These are phyloP conservation scores for Chloroclysta siterata DNA, from an alignment of 2,888 invertebrate species.

Conservation along the genomic window DNA sequence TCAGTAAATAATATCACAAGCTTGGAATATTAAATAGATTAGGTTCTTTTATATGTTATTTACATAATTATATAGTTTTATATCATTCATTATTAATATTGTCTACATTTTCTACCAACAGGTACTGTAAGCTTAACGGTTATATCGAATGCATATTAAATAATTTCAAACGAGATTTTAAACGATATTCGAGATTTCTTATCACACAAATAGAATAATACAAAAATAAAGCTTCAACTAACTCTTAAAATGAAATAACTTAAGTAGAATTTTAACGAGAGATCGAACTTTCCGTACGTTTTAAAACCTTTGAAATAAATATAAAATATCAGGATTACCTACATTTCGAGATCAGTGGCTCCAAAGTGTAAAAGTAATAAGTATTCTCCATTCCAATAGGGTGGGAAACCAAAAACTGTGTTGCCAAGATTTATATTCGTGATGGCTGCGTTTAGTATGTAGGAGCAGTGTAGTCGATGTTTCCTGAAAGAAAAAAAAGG, in stretches of 20 bases:
- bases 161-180: constrained; percentile 8
- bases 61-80: constrained; percentile 48
- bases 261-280: constrained; percentile 14
- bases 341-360: constrained; percentile 1
- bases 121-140: constrained; percentile 70
- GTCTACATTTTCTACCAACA: constrained; percentile 69
- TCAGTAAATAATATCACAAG: constrained; percentile 47
- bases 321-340: constrained; percentile 13
- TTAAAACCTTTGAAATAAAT: constrained; percentile 8
- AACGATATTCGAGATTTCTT: constrained; percentile 31
- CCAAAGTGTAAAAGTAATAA: neutral
- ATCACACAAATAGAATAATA: constrained; percentile 13
- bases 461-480: constrained; percentile 89
- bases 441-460: constrained; percentile 83
- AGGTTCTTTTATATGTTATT: constrained; percentile 42
- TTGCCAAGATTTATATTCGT: constrained; percentile 18
- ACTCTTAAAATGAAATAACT: constrained; percentile 13
- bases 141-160: constrained; percentile 35
- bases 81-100: constrained; percentile 49
- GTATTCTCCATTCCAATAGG: neutral
- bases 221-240: constrained; percentile 22
- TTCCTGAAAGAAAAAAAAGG: constrained; percentile 76
- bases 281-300: constrained; percentile 19
- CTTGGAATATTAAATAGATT: constrained; percentile 34
- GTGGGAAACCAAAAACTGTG: constrained; percentile 14